Evolutionary conservation across 1,140 invertebrate genomes (phyloP), one percentile per base, ranked within the genome.

Genomic region (Trypoxylus dichotomus): DNA sequence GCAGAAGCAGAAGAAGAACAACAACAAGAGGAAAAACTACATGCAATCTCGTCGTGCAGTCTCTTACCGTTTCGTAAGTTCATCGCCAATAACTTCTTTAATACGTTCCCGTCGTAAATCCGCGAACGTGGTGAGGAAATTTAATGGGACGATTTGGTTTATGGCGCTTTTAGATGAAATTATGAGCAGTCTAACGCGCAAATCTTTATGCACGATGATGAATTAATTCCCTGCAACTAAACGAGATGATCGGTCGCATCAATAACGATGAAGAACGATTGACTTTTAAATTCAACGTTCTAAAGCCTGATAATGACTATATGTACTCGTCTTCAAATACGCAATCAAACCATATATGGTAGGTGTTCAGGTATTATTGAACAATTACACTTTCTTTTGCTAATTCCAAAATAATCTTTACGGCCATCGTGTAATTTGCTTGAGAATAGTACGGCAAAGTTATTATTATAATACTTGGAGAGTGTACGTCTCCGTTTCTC

Each of bases 31-130:
- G 32, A 37, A 37, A 5, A 5, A 37, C 5, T 58, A 13, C 47
- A 58, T 58, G 47, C 47, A 58, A 58, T 5, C 5, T 19, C 15
- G 15, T 58, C 47, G 47, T 58, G 47, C 47, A 58, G 47, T 58
- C 1, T 21, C 47, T 58, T 58, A 19, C 21, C 47, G 47, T 58
- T 58, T 58, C 47, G 21, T 13, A 58, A 58, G 47, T 58, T 21
- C 47, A 58, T 19, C 47, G 47, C 47, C 47, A 58, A 58, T 58
- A 58, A 58, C 47, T 58, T 58, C 47, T 37, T 58, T 58, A 58
- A 58, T 58, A 58, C 47, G 21, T 58, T 8, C 47, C 13, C 15
- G 47, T 58, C 47, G 47, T 58, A 58, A 58, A 58, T 58, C 21
- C 47, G 47, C 15, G 21, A 58, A 58, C 47, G 47, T 58, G 47